Conservation (phyloP, 2,797 vertebrate species). For the Sparidentex hasta region DNA sequence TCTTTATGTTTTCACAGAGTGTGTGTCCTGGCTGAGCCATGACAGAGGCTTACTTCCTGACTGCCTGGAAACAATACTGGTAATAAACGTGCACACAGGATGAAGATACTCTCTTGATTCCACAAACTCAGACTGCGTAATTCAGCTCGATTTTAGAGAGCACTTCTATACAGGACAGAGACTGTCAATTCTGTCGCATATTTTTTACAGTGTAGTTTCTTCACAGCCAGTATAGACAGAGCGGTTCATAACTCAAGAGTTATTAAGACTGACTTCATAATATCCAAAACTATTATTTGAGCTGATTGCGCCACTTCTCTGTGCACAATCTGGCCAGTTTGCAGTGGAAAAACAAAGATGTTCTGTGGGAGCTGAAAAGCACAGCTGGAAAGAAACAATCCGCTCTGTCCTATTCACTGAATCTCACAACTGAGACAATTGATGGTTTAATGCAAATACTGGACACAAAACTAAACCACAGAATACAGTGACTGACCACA, state of each 20-base stretch:
- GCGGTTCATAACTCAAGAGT: neutral
- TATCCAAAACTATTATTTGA: neutral
- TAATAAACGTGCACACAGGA: neutral
- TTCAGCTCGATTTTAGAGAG: neutral
- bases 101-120: neutral
- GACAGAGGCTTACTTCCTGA: neutral
- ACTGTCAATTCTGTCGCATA: neutral
- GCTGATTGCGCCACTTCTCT: neutral
- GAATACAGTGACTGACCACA: conserved; percentile 5
- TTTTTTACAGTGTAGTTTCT: neutral
- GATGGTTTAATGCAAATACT: conserved; percentile 19
- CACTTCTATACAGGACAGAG: neutral
- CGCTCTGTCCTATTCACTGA: neutral
- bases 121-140: neutral
- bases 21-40: neutral
- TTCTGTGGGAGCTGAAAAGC: conserved; percentile 10
- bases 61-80: neutral
- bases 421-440: conserved; percentile 5
- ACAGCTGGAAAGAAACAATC: conserved; percentile 3
- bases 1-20: conserved; percentile 3
- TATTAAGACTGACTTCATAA: neutral
- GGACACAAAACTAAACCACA: conserved; percentile 3
- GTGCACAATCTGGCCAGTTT: neutral
- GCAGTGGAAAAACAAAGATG: conserved; percentile 1
- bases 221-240: no score